Evolutionary conservation across 2,113 vertebrate species (phyloP), one percentile per base, ranked within the genome.

Genomic region (Tinamus guttatus): DNA sequence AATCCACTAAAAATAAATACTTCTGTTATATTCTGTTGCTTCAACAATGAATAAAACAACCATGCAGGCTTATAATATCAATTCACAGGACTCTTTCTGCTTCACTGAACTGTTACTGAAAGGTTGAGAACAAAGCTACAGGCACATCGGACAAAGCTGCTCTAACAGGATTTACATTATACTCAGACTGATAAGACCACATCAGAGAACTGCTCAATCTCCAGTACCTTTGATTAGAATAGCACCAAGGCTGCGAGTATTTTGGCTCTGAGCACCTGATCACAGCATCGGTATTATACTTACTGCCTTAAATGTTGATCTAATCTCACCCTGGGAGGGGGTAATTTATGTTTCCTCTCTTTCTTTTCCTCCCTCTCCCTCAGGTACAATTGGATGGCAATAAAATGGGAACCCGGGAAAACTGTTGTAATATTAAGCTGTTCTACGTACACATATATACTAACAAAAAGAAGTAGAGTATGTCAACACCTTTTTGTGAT

Each of bases 21-120:
- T 96, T 95, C 95, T 96, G 92, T 96, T 97, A 93, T 95, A 97
- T 98, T 96, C 94, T 85, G 87, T 96, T 96, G 95, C 94, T 96
- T 96, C 91, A 52, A 56, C 96, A 95, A 97, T 96, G 97, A 98
- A 97, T 98, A 98, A 98, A 98, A 96, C 96, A 97, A 97, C 97
- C 94, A 80, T 73, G 93, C 85, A 92, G 97, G 97, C 98, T 98
- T 98, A 97, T 97, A 98, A 98, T 98, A 98, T 98, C 98, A 98
- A 98, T 98, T 98, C 98, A 91, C 97, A 96, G 90, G 95, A 96
- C 95, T 97, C 96, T 97, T 97, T 98, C 98, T 97, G 98, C 98
- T 98, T 98, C 98, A 98, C 62, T 98, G 97, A 98, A 93, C 98
- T 97, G 98, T 97, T 98, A 97, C 98, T 97, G 97, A 98, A 98